These are phyloP conservation scores for Gerris lacustris DNA, from an alignment of 2,888 invertebrate genomes.

Conservation along the genomic window DNA sequence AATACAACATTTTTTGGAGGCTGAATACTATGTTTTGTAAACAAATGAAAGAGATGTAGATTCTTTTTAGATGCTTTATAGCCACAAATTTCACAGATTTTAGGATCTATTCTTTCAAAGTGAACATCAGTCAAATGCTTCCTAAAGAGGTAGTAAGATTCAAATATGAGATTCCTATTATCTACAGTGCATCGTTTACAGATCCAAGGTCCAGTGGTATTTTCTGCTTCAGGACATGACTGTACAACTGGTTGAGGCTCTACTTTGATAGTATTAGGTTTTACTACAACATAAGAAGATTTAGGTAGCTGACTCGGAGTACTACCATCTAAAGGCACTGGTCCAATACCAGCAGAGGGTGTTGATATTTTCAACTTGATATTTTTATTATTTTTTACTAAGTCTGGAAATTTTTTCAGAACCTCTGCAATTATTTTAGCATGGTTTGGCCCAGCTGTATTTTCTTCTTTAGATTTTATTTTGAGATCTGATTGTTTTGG, in stretches of 20 bases:
- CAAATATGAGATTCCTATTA: conserved; percentile 56
- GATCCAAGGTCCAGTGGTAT: conserved; percentile 50
- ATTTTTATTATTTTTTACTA: conserved; percentile 75
- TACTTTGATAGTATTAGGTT: conserved; percentile 31
- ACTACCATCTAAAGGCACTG: conserved; percentile 22
- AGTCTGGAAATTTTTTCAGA: conserved; percentile 73
- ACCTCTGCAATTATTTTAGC: conserved; percentile 72
- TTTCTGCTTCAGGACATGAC: conserved; percentile 16
- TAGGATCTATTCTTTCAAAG: conserved; percentile 59
- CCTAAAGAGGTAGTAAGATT: conserved; percentile 47
- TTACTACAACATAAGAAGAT: conserved; percentile 42
- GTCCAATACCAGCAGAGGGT: conserved; percentile 17
- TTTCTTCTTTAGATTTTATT: background rate
- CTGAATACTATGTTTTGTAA: conserved; percentile 61
- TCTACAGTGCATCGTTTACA: conserved; percentile 59
- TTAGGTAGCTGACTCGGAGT: conserved; percentile 18
- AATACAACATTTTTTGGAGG: conserved; percentile 58
- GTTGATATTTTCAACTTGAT: conserved; percentile 69
- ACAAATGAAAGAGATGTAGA: conserved; percentile 63
- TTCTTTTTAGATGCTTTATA: conserved; percentile 60
- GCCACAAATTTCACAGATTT: conserved; percentile 75
- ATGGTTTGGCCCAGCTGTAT: conserved; percentile 44
- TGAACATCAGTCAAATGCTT: conserved; percentile 69
- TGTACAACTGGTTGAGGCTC: conserved; percentile 23
- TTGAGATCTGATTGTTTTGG: background rate